Percentiles rank a stretch among this genome's conserved stretches.
Conservation (phyloP, 2,113 vertebrate genomes). For the Oplegnathus fasciatus region DNA sequence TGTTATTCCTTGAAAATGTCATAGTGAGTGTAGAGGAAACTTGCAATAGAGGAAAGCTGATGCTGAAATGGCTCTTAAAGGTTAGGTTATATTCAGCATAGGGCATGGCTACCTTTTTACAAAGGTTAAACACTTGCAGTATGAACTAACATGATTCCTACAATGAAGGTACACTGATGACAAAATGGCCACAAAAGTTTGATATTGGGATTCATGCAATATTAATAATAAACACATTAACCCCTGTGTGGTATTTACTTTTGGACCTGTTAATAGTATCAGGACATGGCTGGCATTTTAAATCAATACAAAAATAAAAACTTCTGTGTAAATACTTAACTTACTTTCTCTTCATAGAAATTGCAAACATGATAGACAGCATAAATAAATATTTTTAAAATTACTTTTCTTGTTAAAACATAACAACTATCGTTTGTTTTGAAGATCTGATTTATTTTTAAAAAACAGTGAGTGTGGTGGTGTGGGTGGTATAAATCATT, state of each 20-base stretch:
- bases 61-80: conserved; percentile 78
- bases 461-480: no score
- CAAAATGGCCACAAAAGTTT: conserved; percentile 12
- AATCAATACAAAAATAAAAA: not conserved
- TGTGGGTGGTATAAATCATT: no score
- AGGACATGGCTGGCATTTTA: not conserved
- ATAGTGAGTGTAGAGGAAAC: conserved; percentile 53
- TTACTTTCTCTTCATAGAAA: no score
- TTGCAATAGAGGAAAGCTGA: conserved; percentile 34
- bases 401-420: no score
- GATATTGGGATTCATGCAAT: not conserved
- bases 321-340: not conserved
- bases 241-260: not conserved
- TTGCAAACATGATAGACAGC: no score
- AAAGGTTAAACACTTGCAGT: conserved; percentile 72
- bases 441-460: no score
- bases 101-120: conserved; percentile 48
- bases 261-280: not conserved
- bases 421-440: no score
- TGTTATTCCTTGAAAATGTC: conserved; percentile 80
- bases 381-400: no score
- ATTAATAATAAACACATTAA: not conserved
- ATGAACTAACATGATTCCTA: conserved; percentile 42
- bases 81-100: conserved; percentile 72
- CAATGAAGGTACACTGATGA: conserved; percentile 15